Base-by-base conservation (phyloP, 2,797 vertebrate genomes). In the Distichodus sexfasciatus region DNA sequence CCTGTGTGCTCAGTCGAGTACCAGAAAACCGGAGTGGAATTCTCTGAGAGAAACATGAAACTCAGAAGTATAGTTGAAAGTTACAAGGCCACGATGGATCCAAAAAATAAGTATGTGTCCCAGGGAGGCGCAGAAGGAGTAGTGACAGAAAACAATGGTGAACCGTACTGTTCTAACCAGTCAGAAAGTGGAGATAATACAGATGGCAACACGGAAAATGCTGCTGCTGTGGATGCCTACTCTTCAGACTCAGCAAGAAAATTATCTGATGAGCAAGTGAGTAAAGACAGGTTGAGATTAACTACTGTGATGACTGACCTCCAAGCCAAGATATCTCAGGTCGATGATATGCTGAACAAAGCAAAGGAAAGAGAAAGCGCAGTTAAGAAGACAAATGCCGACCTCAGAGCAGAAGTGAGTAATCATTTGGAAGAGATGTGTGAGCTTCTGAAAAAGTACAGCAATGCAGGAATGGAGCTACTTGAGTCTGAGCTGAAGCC, bases 1-100 rank as follows among this genome's bases (percentile, higher is more conserved):
- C 90, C 89, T 0, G 86, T 89, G 38, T 92, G 91, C 76, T 85
- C 88, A 69, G 64, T 70, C 3, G 76, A 83, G 40, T 90, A 86
- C 50, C 47, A 51, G 0, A 80, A 78, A 4, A 54, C 71, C n/a
- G n/a, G n/a, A n/a, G n/a, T n/a, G 29, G 54, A 76, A 6, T 66
- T 44, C 5, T 68, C 88, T 3, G 75, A 81, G 43, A 90, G 78
- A 69, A 91, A 82, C 64, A 31, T 79, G 8, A 87, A 86, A 74
- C 85, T 89, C 44, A 68, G 80, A 72, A 85, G 58, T 57, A 84
- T 85, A 1, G 71, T 87, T 10, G 82, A 89, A 35, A 78, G 69
- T 8, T 86, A 82, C 78, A 87, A 81, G 73, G 71, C 65, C n/a
- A 70, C 60, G 19, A 19, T 57, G 6, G 33, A 72, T 1, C 75